These are phyloP conservation scores for Mesorhabditis spiculigera DNA, from an alignment of 2,888 invertebrate genomes.

Conservation along the genomic window DNA sequence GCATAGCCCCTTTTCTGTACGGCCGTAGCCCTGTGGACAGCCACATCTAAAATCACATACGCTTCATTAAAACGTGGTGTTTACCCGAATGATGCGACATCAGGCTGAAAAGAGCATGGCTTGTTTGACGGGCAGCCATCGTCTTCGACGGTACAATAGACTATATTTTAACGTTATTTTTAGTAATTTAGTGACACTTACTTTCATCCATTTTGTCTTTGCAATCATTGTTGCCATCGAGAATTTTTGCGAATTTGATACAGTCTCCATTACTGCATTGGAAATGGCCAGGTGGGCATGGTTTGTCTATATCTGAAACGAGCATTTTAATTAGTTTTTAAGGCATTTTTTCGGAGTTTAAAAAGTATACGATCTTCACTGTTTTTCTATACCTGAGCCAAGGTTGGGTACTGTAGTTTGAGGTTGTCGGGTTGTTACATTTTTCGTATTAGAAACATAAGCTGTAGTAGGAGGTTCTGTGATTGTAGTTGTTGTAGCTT, in stretches of 20 bases:
- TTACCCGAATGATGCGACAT: conserved; percentile 32
- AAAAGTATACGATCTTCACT: neutral
- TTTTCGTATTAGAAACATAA: neutral
- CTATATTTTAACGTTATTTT: conserved; percentile 10
- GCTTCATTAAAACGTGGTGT: conserved; percentile 31
- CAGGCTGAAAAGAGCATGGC: conserved; percentile 36
- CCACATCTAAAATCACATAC: conserved; percentile 38
- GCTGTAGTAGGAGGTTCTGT: conserved; percentile 13
- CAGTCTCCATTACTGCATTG: conserved; percentile 40
- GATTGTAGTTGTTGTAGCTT: neutral
- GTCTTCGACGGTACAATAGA: conserved; percentile 26
- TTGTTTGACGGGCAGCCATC: conserved; percentile 22
- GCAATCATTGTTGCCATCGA: conserved; percentile 42
- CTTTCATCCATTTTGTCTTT: conserved; percentile 35
- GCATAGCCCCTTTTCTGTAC: conserved; percentile 25
- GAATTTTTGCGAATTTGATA: conserved; percentile 22
- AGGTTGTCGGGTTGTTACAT: neutral
- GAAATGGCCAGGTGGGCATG: conserved; percentile 36
- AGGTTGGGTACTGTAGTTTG: neutral
- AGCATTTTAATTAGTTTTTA: too few relatives aligned
- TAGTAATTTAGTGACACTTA: conserved; percentile 4
- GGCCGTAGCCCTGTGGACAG: conserved; percentile 23
- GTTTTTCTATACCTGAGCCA: neutral
- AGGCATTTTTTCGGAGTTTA: neutral
- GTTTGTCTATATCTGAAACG: neutral